Evolutionary conservation across 2,113 vertebrate genomes (phyloP).

Genomic region (Macquaria ambigua): DNA sequence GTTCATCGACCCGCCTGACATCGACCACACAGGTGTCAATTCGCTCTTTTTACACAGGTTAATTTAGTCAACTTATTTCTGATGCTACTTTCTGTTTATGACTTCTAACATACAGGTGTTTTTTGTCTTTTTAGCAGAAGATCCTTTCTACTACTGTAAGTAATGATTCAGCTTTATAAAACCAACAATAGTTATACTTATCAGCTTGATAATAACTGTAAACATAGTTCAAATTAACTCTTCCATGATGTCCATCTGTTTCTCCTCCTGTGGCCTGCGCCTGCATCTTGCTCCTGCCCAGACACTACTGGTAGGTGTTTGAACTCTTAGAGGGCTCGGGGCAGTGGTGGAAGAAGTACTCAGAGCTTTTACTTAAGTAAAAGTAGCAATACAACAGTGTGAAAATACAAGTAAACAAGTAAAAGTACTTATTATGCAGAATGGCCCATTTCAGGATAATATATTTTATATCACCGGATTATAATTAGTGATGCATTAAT

Average conservation of each 20-base stretch:
- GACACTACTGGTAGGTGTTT: slow-evolving; percentile 67
- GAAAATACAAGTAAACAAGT: too few species aligned
- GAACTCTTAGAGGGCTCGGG: neutral
- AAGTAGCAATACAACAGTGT: too few species aligned
- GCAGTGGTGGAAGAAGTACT: too few species aligned
- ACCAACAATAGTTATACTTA: neutral
- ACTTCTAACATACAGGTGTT: neutral
- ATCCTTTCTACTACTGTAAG: slow-evolving; percentile 74
- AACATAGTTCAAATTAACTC: slow-evolving; percentile 17
- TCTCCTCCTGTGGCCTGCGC: slow-evolving; percentile 1
- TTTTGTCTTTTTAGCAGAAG: slow-evolving; percentile 57
- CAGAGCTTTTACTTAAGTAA: too few species aligned
- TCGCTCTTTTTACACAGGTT: neutral
- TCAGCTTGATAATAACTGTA: neutral
- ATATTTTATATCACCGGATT: too few species aligned
- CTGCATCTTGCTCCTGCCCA: slow-evolving; percentile 34
- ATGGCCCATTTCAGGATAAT: too few species aligned
- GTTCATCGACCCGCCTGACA: slow-evolving; percentile 91
- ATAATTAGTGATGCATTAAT: too few species aligned
- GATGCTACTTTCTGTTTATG: neutral
- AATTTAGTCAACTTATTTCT: neutral
- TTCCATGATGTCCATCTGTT: slow-evolving; percentile 11
- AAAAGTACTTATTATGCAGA: too few species aligned
- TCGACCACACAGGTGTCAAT: slow-evolving; percentile 81
- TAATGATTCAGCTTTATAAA: slow-evolving; percentile 20